Evolutionary conservation across 64 coral and sea anemone species (phyloP).

Genomic region (Trachythela sp.): DNA sequence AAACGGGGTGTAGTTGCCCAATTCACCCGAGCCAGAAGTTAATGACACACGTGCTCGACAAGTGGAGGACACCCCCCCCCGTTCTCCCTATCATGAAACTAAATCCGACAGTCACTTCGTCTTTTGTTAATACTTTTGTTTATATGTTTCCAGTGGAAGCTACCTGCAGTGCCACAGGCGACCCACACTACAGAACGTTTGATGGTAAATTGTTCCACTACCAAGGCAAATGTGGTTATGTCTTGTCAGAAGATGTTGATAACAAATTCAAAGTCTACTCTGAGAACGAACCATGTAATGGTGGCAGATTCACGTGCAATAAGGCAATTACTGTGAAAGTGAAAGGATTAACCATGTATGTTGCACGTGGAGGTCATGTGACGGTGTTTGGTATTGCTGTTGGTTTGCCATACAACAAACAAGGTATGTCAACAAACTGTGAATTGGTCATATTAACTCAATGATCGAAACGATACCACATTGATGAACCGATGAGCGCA

Average conservation of each 20-base stretch:
- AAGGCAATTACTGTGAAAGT: not conserved
- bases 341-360: not conserved
- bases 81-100: too few species aligned
- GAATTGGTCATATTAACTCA: too few species aligned
- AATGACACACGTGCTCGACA: too few species aligned
- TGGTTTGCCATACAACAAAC: not conserved
- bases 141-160: not conserved
- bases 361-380: not conserved
- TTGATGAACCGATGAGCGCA: too few species aligned
- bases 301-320: not conserved
- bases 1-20: too few species aligned
- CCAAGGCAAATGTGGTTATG: not conserved
- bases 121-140: not conserved
- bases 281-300: not conserved
- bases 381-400: not conserved
- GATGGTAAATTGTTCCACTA: not conserved
- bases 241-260: not conserved
- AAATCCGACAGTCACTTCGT: too few species aligned
- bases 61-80: too few species aligned
- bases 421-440: not conserved
- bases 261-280: not conserved
- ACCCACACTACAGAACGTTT: conserved; percentile 1
- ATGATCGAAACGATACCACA: too few species aligned
- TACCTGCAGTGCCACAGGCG: not conserved
- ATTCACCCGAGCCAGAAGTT: too few species aligned